These are phyloP conservation scores for Dicaeum eximium DNA, from an alignment of 2,113 vertebrate species.

Conservation along the genomic window DNA sequence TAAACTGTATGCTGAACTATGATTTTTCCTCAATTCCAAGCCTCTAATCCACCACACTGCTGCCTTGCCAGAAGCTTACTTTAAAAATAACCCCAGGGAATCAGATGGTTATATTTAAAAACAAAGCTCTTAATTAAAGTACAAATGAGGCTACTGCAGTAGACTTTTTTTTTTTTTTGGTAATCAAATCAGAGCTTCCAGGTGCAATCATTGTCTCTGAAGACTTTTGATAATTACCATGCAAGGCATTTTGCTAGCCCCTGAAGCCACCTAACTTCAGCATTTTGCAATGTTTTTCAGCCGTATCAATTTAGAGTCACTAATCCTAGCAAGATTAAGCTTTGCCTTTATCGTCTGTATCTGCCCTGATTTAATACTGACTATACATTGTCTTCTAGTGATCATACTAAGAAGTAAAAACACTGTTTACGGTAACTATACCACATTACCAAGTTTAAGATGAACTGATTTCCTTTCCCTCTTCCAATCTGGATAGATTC, in stretches of 20 bases:
- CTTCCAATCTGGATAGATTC: not conserved
- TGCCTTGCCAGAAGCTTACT: conserved; percentile 52
- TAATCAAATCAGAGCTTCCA: conserved; percentile 39
- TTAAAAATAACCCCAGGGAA: conserved; percentile 57
- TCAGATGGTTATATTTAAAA: conserved; percentile 56
- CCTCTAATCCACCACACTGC: conserved; percentile 35
- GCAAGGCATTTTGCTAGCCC: not conserved
- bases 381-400: conserved; percentile 26
- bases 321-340: conserved; percentile 57
- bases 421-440: not conserved
- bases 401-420: conserved; percentile 3
- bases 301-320: not conserved
- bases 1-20: not conserved
- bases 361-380: conserved; percentile 11
- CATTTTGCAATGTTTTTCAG: not conserved
- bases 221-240: conserved; percentile 14
- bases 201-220: conserved; percentile 19
- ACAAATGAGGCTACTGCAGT: conserved; percentile 41
- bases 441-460: not conserved
- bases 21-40: conserved; percentile 35
- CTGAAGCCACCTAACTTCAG: not conserved
- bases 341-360: conserved; percentile 21
- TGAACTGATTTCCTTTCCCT: not conserved
- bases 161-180: not conserved
- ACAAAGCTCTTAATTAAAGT: conserved; percentile 64